Evolutionary conservation across 53 echinoderm and acorn worm species (phyloP).

Genomic region (Patiria pectinifera): DNA sequence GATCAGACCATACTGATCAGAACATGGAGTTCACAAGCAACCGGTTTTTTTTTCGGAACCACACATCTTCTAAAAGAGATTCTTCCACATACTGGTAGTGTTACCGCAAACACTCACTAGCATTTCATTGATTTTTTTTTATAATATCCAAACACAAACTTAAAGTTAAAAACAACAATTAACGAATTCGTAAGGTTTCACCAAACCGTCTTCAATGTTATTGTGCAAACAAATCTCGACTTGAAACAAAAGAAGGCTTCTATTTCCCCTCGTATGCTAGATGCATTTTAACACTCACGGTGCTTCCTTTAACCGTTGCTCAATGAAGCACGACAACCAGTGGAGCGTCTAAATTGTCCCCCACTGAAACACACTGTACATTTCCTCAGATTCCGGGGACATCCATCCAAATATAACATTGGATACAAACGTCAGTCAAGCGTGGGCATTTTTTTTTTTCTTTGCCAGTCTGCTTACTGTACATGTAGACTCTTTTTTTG

Average conservation of each 20-base stretch:
- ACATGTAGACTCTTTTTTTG: neutral
- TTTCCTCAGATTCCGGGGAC: slow-evolving; percentile 37
- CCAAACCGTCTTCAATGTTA: too few species aligned
- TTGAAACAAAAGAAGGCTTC: neutral
- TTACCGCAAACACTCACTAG: too few species aligned
- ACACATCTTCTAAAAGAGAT: too few species aligned
- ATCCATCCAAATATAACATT: slow-evolving; percentile 16
- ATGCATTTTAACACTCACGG: neutral
- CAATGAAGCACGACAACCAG: slow-evolving; percentile 32
- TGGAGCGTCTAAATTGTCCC: slow-evolving; percentile 35
- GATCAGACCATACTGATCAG: too few species aligned
- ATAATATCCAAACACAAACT: too few species aligned
- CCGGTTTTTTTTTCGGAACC: too few species aligned
- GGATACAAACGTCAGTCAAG: neutral
- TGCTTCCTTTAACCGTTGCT: slow-evolving; percentile 5
- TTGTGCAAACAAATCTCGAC: neutral
- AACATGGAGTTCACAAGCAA: too few species aligned
- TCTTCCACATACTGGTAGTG: too few species aligned
- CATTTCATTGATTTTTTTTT: too few species aligned
- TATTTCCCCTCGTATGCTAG: neutral
- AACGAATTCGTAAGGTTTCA: too few species aligned
- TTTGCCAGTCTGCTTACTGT: neutral
- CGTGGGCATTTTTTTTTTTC: neutral
- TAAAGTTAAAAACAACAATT: too few species aligned
- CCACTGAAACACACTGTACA: slow-evolving; percentile 50